phyloP scores from a whole-genome alignment of 2,888 invertebrate species.

The Eupeodes latifasciatus region DNA sequence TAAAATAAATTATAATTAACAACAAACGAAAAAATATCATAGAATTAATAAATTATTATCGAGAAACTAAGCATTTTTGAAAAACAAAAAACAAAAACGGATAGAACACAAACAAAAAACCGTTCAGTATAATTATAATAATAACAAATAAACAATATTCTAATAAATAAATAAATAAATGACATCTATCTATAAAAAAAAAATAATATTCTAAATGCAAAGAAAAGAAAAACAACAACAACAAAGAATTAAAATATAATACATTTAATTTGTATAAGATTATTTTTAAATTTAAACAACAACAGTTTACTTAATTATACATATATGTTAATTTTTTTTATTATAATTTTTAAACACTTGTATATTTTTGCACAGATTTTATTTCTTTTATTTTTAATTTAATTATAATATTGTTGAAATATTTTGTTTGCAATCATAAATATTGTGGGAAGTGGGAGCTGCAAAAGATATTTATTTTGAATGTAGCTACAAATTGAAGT shows the following conservation, averaged over 20 bases:
- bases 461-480: neutral
- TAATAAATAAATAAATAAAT: no score
- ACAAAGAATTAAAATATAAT: neutral
- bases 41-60: constrained; percentile 61
- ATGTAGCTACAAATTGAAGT: constrained; percentile 23
- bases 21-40: constrained; percentile 69
- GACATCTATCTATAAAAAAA: no score
- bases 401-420: constrained; percentile 53
- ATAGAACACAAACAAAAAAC: constrained; percentile 18
- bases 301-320: constrained; percentile 59
- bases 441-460: constrained; percentile 16
- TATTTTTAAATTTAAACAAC: constrained; percentile 32
- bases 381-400: constrained; percentile 11
- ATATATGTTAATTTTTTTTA: constrained; percentile 55
- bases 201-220: constrained; percentile 52
- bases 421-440: constrained; percentile 29
- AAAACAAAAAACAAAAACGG: neutral
- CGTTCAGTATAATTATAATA: constrained; percentile 29
- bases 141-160: constrained; percentile 25
- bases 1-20: constrained; percentile 37
- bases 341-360: constrained; percentile 24
- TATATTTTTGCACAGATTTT: constrained; percentile 53
- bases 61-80: constrained; percentile 2
- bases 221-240: neutral
- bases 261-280: constrained; percentile 30